phyloP scores from a whole-genome alignment of 2,888 invertebrate species.

The Tiliacea aurago region DNA sequence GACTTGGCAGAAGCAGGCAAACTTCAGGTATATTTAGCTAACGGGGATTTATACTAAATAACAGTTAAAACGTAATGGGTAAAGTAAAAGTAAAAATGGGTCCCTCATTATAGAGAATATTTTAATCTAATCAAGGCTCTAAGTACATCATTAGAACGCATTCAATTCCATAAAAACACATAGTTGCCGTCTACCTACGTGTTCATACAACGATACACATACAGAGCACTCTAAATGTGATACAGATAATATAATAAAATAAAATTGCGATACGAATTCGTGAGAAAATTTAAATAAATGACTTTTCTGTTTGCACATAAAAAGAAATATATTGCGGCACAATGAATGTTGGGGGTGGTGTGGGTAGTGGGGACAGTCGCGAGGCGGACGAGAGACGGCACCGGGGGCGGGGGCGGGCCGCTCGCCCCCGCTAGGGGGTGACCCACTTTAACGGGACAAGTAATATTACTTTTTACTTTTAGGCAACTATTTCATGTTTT shows the following conservation, averaged over 20 bases:
- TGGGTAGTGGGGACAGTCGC: conserved; percentile 84
- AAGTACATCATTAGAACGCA: conserved; percentile 34
- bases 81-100: too few relatives aligned
- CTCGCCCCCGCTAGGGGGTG: conserved; percentile 82
- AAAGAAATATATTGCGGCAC: conserved; percentile 91
- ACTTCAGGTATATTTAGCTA: conserved; percentile 48
- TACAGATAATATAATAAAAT: conserved; percentile 90
- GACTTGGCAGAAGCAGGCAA: conserved; percentile 71
- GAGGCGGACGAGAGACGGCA: conserved; percentile 83
- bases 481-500: conserved; percentile 91
- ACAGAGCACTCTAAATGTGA: conserved; percentile 87
- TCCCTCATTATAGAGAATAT: conserved; percentile 19
- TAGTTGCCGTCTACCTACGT: conserved; percentile 61
- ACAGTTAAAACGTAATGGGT: conserved; percentile 13
- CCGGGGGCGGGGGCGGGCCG: conserved; percentile 69
- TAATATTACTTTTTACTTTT: conserved; percentile 91
- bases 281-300: conserved; percentile 91
- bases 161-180: conserved; percentile 49
- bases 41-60: conserved; percentile 39
- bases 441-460: conserved; percentile 91
- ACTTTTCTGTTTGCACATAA: conserved; percentile 91
- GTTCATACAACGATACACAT: conserved; percentile 75
- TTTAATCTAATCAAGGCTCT: conserved; percentile 35
- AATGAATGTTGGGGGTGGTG: conserved; percentile 89
- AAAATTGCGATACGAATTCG: conserved; percentile 91